Evolutionary conservation across 92 coral and sea anemone species (phyloP), one percentile per base, ranked within the genome.

Genomic region (Bergia sp.): DNA sequence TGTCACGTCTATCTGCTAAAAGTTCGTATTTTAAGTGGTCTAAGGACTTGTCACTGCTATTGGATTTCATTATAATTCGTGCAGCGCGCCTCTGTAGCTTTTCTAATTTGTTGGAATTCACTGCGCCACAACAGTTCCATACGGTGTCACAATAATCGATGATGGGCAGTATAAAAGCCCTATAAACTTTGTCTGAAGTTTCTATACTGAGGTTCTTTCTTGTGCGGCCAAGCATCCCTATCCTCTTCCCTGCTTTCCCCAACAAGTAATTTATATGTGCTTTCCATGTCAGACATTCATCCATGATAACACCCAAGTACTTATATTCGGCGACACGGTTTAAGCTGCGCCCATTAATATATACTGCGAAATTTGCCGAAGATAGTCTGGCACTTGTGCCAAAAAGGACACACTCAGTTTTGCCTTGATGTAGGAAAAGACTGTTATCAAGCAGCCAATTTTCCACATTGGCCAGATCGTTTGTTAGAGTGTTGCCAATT

Each of bases 31-130:
- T 23, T 3, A 89, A 88, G 13, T 83, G 2, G 11, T 47, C 89
- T 82, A 84, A 5, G 38, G 89, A 83, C 47, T 89, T 77, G 74
- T 89, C 91, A 55, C 89, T 89, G 76, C 74, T 89, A 57, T 86
- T 37, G 40, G 85, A 9, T 77, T 64, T 73, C 89, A 85, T 84
- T 7, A 89, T 55, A 1, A 91, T 87, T 5, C 88, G 84, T 21
- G 88, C 94, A 37, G 91, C 82, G 53, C 91, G 76, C 50, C 91
- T 91, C 44, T 91, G 93, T 76, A 88, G 58, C 81, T 77, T 88
- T 75, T 88, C 91, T 64, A 91, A 4, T 20, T 42, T 49, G 47
- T 84, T 45, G 7, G 91, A 53, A 43, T 88, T 91, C 16, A 75
- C 80, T 15, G 39, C 65, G 4, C 90, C 94, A 69, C 91, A 85